Base-by-base conservation (phyloP, 2,888 invertebrate species). In the Microctonus aethiopoides region DNA sequence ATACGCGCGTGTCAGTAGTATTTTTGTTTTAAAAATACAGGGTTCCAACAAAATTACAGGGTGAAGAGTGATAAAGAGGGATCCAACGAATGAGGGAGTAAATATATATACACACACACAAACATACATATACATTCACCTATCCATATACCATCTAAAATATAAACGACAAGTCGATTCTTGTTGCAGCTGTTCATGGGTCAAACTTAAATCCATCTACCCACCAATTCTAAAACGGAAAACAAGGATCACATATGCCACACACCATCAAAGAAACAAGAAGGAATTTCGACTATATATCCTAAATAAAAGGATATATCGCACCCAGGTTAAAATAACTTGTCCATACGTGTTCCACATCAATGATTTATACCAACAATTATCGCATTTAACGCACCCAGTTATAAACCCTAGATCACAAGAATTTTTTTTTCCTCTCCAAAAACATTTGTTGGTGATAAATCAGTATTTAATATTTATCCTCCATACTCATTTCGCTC, bases 61-160 rank as follows among this genome's bases (percentile, higher is more conserved):
- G 70, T 70, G 74, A 52, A 46, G 74, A 74, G 70, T 74, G 75
- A 75, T 73, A 72, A 68, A 64, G 68, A 66, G 70, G 67, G 1
- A 46, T 7, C 16, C 7, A 5, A 16, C 16, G 9, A 46, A 16
- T n/a, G n/a, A 46, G 46, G 13, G 13, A 20, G 20, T 46, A 6
- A 5, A 6, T 46, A n/a, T 7, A 16, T 29, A 29, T 29, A 29
- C 29, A n/a, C 46, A 46, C 16, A n/a, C 16, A 46, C 46, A 20
- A 9, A 16, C 16, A 29, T 3, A 5, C 5, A 29, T 7, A 29
- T 29, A 29, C 16, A 16, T n/a, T 46, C 36, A 36, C 16, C 5
- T n/a, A 46, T 46, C 26, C 24, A 39, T 61, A 39, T 61, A 41
- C 41, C 41, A 51, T 46, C 51, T 60, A 10, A 20, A 39, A 9